A percentile compares a stretch with the other conserved stretches of the same genome.
phyloP scores from a whole-genome alignment of 2,888 invertebrate genomes.

The Tuberolachnus salignus region DNA sequence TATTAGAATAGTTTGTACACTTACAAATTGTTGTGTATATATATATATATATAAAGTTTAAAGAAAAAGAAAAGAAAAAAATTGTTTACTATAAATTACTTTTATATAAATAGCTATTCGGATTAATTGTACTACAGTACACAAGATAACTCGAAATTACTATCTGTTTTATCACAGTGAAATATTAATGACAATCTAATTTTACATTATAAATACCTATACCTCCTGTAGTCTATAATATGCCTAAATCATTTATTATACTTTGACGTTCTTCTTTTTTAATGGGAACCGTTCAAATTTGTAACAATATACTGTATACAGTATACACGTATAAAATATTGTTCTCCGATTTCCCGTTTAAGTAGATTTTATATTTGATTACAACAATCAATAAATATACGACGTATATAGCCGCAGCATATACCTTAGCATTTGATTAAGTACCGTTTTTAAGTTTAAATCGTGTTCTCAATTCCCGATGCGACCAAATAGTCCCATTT shows the following conservation, averaged over 20 bases:
- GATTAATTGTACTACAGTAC: neutral
- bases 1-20: neutral
- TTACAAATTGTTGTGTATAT: neutral
- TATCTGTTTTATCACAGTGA: neutral
- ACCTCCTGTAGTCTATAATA: too few species aligned
- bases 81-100: neutral
- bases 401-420: too few species aligned
- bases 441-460: neutral
- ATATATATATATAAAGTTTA: neutral
- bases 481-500: constrained; percentile 54
- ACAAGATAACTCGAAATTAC: neutral
- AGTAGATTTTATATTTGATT: constrained; percentile 34
- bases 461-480: constrained; percentile 29
- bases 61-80: neutral
- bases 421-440: neutral
- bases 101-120: neutral
- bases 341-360: constrained; percentile 4
- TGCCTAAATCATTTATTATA: neutral
- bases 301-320: neutral
- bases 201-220: constrained; percentile 6
- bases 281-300: too few species aligned
- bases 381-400: neutral
- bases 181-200: constrained; percentile 23
- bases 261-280: too few species aligned
- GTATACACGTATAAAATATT: neutral